phyloP scores from a whole-genome alignment of 1,140 invertebrate genomes.

The Sminthurides bifidus region DNA sequence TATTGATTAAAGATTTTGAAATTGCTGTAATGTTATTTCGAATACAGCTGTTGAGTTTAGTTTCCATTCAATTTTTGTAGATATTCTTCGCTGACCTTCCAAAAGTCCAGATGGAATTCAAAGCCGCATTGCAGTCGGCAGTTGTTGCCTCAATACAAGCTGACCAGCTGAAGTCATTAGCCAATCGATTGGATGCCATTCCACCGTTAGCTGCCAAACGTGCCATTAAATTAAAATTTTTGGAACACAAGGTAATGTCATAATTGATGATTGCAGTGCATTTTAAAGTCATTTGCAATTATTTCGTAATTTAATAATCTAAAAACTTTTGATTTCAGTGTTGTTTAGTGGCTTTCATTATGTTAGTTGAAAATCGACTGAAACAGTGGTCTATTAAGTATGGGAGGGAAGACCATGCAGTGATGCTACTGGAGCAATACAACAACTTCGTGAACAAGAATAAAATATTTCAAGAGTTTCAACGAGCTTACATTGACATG shows the following conservation, averaged over 20 bases:
- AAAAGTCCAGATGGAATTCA: slow-evolving; percentile 60
- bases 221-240: slow-evolving; percentile 68
- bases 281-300: background rate
- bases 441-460: slow-evolving; percentile 81
- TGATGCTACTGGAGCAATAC: slow-evolving; percentile 73
- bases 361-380: slow-evolving; percentile 76
- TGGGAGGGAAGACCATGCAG: slow-evolving; percentile 66
- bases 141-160: slow-evolving; percentile 50
- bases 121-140: slow-evolving; percentile 48
- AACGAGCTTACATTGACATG: slow-evolving; percentile 80
- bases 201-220: slow-evolving; percentile 58
- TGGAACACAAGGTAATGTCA: slow-evolving; percentile 63
- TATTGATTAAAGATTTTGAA: slow-evolving; percentile 23
- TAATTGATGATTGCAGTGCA: too few species aligned
- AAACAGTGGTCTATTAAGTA: slow-evolving; percentile 81
- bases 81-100: slow-evolving; percentile 74
- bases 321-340: slow-evolving; percentile 43
- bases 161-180: slow-evolving; percentile 69
- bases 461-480: slow-evolving; percentile 87
- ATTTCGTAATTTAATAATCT: background rate
- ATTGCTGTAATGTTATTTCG: background rate
- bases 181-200: slow-evolving; percentile 56
- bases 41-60: background rate
- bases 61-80: slow-evolving; percentile 34
- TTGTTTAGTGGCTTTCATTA: slow-evolving; percentile 79